Evolutionary conservation across 2,113 vertebrate genomes (phyloP), one percentile per base, ranked within the genome.

Genomic region (Micronisus gabar): DNA sequence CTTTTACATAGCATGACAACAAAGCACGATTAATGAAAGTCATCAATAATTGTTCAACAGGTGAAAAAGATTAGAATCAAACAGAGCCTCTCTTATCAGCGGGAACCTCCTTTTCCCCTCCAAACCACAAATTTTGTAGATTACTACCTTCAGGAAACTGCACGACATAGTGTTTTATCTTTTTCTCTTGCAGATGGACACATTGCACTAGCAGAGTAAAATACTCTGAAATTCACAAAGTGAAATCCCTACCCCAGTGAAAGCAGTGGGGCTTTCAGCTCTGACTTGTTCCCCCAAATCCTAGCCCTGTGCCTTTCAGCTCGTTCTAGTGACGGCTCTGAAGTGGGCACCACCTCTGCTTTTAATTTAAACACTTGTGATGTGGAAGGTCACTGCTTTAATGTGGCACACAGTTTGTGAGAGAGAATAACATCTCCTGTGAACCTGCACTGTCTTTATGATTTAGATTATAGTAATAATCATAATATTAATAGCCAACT

Each of bases 41-140:
- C 68, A 95, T 96, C 89, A 74, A 94, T 95, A 95, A 93, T 92
- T 75, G 67, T 90, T 78, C 91, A 86, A 92, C 61, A 95, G 56
- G 86, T 94, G 63, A 61, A 85, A 90, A 91, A 84, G 76, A 91
- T 82, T 62, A 50, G 75, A 83, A 70, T 73, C 73, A 71, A 88
- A 89, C 25, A 41, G 62, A 81, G 47, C 45, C 47, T 94, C 68
- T 70, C 76, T 75, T 91, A 85, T 58, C 87, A 86, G 43, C 50
- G 88, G 79, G 34, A 83, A 52, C 48, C 23, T 78, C 30, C 26
- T 66, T 74, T 80, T 79, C 52, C 76, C 78, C 36, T 79, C 47
- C 70, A 72, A 90, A 93, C 20, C 59, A 70, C 25, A 53, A 61
- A 36, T 90, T 79, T 53, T 66, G 56, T 61, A 62, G 66, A 61